Evolutionary conservation across 2,113 vertebrate genomes (phyloP), one percentile per base, ranked within the genome.

Genomic region (Aspiorhynchus laticeps): DNA sequence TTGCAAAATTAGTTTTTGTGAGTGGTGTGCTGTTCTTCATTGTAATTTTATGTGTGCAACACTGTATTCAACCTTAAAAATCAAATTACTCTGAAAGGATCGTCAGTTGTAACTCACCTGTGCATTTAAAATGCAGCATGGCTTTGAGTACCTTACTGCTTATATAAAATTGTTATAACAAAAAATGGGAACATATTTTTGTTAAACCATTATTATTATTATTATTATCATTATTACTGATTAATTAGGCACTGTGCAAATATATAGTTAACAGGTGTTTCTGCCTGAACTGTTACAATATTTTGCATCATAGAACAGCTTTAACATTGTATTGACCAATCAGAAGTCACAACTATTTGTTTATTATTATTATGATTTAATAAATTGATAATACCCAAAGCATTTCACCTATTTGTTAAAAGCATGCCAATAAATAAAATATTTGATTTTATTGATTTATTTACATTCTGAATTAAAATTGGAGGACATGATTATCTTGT

Each of bases 1-100:
- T 83, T 71, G 3, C 46, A 78, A 78, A 78, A 78, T 78, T 4
- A 78, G 46, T 33, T 78, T 78, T 78, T 48, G n/a, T 78, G 46
- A 78, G 48, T 15, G 7, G 2, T 51, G 43, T 46, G 75, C 43
- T 71, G 31, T 38, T 38, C 26, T 71, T 5, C 5, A 1, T 6
- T 53, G 28, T 77, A 1, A 77, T 77, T 77, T 19, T 53, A 26
- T 75, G 41, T 46, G 15, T 19, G 43, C 26, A 53, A 33, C 76
- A 53, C 76, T 19, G 4, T 19, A 51, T 28, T 78, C 3, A 78
- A 33, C 31, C 12, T 19, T 31, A 78, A 19, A 31, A 51, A 19
- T 0, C 1, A 2, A 28, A 21, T 53, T 53, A 19, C 28, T 11
- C 4, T 73, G 51, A 73, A 24, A 73, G 12, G 19, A 24, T 41